Percentiles rank a stretch among this genome's conserved stretches.
These are phyloP conservation scores for Hemistola chrysoprasaria DNA, from an alignment of 2,888 invertebrate genomes.

Conservation along the genomic window DNA sequence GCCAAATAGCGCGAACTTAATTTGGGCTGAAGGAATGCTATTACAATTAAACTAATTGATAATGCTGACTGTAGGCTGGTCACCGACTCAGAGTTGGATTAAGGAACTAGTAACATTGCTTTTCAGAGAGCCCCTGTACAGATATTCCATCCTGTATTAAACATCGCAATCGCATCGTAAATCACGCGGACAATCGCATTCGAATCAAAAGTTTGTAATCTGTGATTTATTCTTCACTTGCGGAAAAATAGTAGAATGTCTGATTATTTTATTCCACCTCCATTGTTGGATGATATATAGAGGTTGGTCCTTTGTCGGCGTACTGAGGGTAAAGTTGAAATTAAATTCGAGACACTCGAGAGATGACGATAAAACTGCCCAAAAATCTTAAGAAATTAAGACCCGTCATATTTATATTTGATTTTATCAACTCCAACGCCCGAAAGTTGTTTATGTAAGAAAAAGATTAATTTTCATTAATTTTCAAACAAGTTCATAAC, in stretches of 20 bases:
- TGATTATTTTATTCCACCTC: slow-evolving; percentile 28
- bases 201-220: slow-evolving; percentile 31
- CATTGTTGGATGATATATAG: slow-evolving; percentile 29
- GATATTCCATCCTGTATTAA: too few species aligned
- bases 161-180: slow-evolving; percentile 26
- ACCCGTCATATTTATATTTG: too few species aligned
- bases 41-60: slow-evolving; percentile 6
- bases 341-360: slow-evolving; percentile 23
- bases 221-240: slow-evolving; percentile 30
- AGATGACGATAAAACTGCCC: slow-evolving; percentile 19
- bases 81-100: slow-evolving; percentile 5
- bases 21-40: slow-evolving; percentile 8
- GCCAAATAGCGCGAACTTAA: slow-evolving; percentile 10
- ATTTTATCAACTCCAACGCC: too few species aligned
- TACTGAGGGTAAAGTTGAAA: slow-evolving; percentile 28
- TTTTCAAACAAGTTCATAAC: neutral
- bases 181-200: slow-evolving; percentile 28
- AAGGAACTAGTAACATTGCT: neutral
- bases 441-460: too few species aligned
- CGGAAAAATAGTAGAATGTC: slow-evolving; percentile 27
- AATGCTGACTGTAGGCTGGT: too few species aligned
- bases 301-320: slow-evolving; percentile 25
- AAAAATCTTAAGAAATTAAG: slow-evolving; percentile 2
- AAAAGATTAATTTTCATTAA: neutral
- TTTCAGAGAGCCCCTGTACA: neutral